A percentile compares a stretch with the other conserved stretches of the same genome.
phyloP scores from a whole-genome alignment of 2,113 vertebrate genomes.

The Nettapus auritus region DNA sequence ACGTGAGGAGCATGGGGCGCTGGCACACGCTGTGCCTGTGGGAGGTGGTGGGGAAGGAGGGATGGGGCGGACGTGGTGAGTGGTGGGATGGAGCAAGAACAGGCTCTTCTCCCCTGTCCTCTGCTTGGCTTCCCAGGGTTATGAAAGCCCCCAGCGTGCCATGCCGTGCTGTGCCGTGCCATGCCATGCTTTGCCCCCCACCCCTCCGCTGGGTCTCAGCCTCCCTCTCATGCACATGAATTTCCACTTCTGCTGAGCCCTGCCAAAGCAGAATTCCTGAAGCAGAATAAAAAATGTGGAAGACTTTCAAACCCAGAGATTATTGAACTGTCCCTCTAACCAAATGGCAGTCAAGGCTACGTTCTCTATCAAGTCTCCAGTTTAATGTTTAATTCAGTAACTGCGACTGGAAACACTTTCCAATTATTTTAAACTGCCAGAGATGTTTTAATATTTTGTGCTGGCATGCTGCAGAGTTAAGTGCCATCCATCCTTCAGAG shows the following conservation, averaged over 20 bases:
- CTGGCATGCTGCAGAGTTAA: neutral
- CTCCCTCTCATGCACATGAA: neutral
- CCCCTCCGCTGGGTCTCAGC: neutral
- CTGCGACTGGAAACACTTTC: slow-evolving; percentile 17
- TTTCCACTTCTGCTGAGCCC: slow-evolving; percentile 5
- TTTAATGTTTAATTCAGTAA: slow-evolving; percentile 49
- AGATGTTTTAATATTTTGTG: slow-evolving; percentile 31
- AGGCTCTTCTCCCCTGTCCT: slow-evolving; percentile 13
- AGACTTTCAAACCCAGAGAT: slow-evolving; percentile 39
- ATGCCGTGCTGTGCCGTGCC: neutral
- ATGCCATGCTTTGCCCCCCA: neutral
- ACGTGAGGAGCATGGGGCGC: neutral
- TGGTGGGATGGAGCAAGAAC: neutral
- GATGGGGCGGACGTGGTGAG: neutral
- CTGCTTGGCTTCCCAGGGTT: slow-evolving; percentile 14
- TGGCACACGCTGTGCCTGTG: fast-evolving
- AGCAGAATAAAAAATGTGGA: slow-evolving; percentile 40
- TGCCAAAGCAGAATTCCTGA: slow-evolving; percentile 46
- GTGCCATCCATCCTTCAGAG: slow-evolving; percentile 12
- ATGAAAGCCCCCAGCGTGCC: neutral
- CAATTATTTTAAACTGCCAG: slow-evolving; percentile 41
- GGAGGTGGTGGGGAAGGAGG: neutral
- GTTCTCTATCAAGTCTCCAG: neutral
- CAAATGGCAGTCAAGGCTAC: neutral
- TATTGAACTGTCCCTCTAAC: slow-evolving; percentile 37